A percentile compares a stretch with the other conserved stretches of the same genome.
These are phyloP conservation scores for Diphyllodes magnificus DNA, from an alignment of 2,113 vertebrate genomes.

Conservation along the genomic window DNA sequence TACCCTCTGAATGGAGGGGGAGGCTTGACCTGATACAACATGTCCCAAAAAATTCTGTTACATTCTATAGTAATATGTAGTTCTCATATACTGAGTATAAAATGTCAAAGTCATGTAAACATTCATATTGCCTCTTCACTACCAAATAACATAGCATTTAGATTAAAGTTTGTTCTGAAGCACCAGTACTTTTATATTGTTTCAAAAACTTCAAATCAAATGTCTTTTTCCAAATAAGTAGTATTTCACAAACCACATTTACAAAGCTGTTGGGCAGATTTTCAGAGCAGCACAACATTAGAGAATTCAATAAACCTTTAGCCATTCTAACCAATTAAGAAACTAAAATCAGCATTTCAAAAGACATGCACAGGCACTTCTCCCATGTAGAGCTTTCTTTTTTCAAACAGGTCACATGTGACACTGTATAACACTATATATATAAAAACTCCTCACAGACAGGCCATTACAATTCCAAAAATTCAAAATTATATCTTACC, in stretches of 20 bases:
- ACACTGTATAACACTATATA: background rate
- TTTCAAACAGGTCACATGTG: background rate
- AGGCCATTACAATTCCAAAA: background rate
- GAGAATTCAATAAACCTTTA: background rate
- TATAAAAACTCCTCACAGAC: background rate
- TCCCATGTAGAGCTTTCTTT: background rate
- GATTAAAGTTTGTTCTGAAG: background rate
- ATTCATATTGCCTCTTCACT: background rate
- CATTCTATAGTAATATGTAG: background rate
- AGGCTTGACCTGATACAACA: background rate
- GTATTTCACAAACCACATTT: background rate
- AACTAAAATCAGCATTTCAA: background rate
- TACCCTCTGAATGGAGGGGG: background rate
- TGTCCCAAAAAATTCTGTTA: background rate
- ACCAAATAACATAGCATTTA: background rate
- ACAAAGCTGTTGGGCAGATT: background rate
- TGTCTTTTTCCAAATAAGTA: background rate
- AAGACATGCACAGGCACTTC: background rate
- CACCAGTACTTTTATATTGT: background rate
- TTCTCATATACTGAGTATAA: background rate
- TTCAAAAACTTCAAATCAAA: background rate
- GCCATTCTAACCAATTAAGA: background rate
- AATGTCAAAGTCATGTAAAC: background rate
- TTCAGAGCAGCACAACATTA: background rate
- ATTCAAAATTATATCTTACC: constrained; percentile 68